Base-by-base conservation (phyloP, 2,797 vertebrate genomes). In the Argentina silus region DNA sequence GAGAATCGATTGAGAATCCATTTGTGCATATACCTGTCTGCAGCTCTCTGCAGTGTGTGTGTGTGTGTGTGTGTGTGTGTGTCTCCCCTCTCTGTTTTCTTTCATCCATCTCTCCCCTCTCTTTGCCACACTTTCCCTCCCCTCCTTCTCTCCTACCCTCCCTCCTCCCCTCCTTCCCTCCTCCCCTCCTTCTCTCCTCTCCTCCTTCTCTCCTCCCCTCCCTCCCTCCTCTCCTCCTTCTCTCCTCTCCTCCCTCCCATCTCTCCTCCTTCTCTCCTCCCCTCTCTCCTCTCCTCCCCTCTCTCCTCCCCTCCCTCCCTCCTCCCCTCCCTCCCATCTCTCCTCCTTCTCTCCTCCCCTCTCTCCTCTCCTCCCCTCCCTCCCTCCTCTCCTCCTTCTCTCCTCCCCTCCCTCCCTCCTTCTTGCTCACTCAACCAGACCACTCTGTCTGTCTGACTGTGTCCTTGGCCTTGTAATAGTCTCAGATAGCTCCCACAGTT, bases 41-140 rank as follows among this genome's bases (percentile, higher is more conserved):
- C 56, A 59, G 19, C 8, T 4, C 10, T 23, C 56, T 59, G 21
- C 8, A 21, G 14, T 69, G 51, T 65, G 36, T 57, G 51, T 67
- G 72, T 69, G 73, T 62, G 66, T 68, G 47, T 75, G 27, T 63
- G 36, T 47, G 67, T 64, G 61, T 68, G 55, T 23, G 56, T 61
- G 53, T 69, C 17, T 53, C 14, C 12, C 12, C 12, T 10, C 15
- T 51, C 50, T 14, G 48, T 50, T 60, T 9, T 60, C 57, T 27
- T 14, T 27, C 21, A 11, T 63, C 42, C 36, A 3, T 44, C 42
- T 45, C 61, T 17, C 68, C 69, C 17, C 23, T 50, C 43, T 47
- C 43, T 43, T 11, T 56, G 3, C 42, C 51, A 42, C 21, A 43
- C 36, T 43, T 56, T 57, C 12, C 3, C 51, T 43, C 55, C 43